A percentile compares a stretch with the other conserved stretches of the same genome.
Conservation (phyloP, 2,888 invertebrate species). For the Phymatocera aterrima region DNA sequence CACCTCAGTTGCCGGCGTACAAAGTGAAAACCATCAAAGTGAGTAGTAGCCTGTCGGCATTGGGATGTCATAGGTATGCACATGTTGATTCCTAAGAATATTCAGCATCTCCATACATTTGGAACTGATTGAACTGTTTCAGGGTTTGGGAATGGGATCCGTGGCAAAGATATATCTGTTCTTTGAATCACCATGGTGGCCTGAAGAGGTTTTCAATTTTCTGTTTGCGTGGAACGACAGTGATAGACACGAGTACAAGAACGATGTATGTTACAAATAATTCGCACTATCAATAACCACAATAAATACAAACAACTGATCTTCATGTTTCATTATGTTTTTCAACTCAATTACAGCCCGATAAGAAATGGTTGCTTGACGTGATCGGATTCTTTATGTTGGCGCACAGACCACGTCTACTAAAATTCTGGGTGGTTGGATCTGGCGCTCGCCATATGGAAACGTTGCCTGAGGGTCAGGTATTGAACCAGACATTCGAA, state of each 20-base stretch:
- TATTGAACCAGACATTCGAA: conserved; percentile 74
- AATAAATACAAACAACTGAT: no score
- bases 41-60: background rate
- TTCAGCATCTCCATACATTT: conserved; percentile 24
- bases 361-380: conserved; percentile 79
- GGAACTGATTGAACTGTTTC: conserved; percentile 47
- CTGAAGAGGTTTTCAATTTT: conserved; percentile 75
- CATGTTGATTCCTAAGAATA: background rate
- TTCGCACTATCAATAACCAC: no score
- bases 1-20: conserved; percentile 76
- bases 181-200: conserved; percentile 83
- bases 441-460: conserved; percentile 80
- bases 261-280: background rate
- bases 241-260: conserved; percentile 67
- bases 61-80: no score
- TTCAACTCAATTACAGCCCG: conserved; percentile 62
- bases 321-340: no score
- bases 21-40: conserved; percentile 78
- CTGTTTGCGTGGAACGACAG: conserved; percentile 78
- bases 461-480: conserved; percentile 75
- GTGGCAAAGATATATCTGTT: conserved; percentile 82
- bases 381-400: conserved; percentile 80
- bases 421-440: conserved; percentile 83
- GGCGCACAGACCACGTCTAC: conserved; percentile 78
- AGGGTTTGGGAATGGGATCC: conserved; percentile 80